Conservation (phyloP, 2,888 invertebrate genomes). For the Dromius quadrimaculatus region DNA sequence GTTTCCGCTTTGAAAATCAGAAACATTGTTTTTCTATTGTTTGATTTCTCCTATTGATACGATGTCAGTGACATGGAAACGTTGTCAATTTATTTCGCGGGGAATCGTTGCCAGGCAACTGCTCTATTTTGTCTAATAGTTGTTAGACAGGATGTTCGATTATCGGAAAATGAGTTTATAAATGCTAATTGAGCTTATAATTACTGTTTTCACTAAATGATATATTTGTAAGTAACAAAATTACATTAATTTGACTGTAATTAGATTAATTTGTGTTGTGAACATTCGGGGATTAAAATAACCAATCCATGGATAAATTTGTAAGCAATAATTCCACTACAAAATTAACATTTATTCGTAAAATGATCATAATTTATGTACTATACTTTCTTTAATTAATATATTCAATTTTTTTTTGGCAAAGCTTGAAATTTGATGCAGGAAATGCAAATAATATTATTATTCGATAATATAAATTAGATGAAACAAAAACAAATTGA, state of each 20-base stretch:
- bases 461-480: too few relatives aligned
- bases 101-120: not conserved
- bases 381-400: too few relatives aligned
- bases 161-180: not conserved
- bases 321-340: too few relatives aligned
- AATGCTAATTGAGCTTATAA: conserved; percentile 1
- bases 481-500: too few relatives aligned
- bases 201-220: not conserved
- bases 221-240: conserved; percentile 8
- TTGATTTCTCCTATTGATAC: conserved; percentile 18
- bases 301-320: too few relatives aligned
- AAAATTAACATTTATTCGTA: too few relatives aligned
- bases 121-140: conserved; percentile 13
- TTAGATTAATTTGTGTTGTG: not conserved
- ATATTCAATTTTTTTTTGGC: too few relatives aligned
- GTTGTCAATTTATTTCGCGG: conserved; percentile 17
- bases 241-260: not conserved
- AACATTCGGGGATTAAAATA: too few relatives aligned
- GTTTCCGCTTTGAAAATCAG: conserved; percentile 30
- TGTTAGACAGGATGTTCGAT: not conserved
- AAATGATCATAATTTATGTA: too few relatives aligned
- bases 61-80: conserved; percentile 23
- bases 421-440: too few relatives aligned
- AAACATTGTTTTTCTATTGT: conserved; percentile 17
- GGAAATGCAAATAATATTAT: too few relatives aligned